Evolutionary conservation across 2,797 vertebrate genomes (phyloP).

Genomic region (Masticophis lateralis): DNA sequence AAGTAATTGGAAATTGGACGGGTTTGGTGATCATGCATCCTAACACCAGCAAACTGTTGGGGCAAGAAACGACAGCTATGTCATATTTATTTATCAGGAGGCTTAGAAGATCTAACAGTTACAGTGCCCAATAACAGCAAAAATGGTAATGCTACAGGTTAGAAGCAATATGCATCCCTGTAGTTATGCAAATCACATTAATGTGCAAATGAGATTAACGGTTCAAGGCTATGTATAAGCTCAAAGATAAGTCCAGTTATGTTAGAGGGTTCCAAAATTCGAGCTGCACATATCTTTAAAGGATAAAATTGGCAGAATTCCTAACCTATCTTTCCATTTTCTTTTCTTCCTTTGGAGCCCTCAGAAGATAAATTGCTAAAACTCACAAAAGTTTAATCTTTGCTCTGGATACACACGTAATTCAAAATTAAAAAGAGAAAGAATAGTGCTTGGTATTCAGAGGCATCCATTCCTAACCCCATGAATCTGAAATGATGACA

Average conservation of each 20-base stretch:
- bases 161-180: neutral
- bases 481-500: neutral
- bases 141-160: slow-evolving; percentile 9
- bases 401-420: neutral
- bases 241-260: neutral
- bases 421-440: neutral
- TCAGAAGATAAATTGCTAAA: neutral
- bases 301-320: neutral
- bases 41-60: slow-evolving; percentile 17
- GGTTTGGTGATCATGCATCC: slow-evolving; percentile 43
- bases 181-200: neutral
- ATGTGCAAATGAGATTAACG: neutral
- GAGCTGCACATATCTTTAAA: neutral
- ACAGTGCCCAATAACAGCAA: slow-evolving; percentile 14
- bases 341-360: neutral
- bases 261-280: neutral
- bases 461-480: neutral
- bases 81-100: slow-evolving; percentile 33
- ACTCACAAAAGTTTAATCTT: neutral
- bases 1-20: slow-evolving; percentile 44
- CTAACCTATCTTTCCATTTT: neutral
- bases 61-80: slow-evolving; percentile 48
- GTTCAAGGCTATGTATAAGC: neutral
- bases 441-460: neutral
- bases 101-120: slow-evolving; percentile 1